Conservation (phyloP, 2,797 vertebrate genomes). For the Rhodeus uyekii region DNA sequence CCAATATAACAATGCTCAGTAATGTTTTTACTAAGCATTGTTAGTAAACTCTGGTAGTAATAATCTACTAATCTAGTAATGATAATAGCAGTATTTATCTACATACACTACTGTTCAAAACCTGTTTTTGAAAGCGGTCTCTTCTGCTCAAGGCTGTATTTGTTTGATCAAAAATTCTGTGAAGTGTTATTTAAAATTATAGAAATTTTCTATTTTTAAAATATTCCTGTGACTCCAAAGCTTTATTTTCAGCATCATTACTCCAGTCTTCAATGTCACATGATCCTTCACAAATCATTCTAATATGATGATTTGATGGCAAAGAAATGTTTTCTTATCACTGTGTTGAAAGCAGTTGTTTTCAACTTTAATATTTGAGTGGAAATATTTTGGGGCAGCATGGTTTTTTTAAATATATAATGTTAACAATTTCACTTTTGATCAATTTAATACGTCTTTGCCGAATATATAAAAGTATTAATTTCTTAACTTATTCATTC, state of each 20-base stretch:
- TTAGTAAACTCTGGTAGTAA: too few relatives aligned
- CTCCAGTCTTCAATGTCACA: too few relatives aligned
- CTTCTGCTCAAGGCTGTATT: not conserved
- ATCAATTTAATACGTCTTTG: not conserved
- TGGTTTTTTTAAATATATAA: too few relatives aligned
- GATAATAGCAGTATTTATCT: not conserved
- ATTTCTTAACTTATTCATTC: not conserved
- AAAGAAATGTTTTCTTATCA: not conserved
- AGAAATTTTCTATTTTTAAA: too few relatives aligned
- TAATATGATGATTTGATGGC: not conserved
- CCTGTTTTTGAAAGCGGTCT: not conserved
- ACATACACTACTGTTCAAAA: not conserved
- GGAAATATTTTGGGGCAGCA: too few relatives aligned
- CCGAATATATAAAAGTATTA: not conserved
- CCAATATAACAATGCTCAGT: not conserved
- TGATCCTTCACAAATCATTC: not conserved
- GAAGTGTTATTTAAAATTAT: not conserved
- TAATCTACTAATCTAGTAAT: too few relatives aligned
- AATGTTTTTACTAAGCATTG: too few relatives aligned
- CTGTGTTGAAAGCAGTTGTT: too few relatives aligned
- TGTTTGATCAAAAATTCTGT: not conserved
- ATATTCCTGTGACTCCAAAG: too few relatives aligned
- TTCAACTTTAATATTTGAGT: too few relatives aligned
- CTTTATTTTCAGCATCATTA: too few relatives aligned
- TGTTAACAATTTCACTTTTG: too few relatives aligned